Percentiles rank a stretch among this genome's conserved stretches.
Conservation (phyloP, 2,113 vertebrate genomes). For the Oostethus manadensis region DNA sequence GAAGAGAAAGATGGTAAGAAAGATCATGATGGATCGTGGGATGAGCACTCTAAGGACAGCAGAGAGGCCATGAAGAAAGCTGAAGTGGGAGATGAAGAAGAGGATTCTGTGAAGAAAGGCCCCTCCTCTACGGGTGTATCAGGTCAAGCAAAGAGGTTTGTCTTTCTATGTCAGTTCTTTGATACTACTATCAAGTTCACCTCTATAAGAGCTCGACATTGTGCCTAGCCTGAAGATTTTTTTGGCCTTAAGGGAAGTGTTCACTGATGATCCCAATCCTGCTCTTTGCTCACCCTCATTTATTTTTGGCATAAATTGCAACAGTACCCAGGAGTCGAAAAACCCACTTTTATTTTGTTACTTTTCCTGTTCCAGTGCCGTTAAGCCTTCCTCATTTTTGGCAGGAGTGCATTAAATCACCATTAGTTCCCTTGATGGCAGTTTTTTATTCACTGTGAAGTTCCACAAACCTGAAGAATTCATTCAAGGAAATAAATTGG, state of each 20-base stretch:
- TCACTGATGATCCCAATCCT: constrained; percentile 92
- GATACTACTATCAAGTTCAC: constrained; percentile 98
- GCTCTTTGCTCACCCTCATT: constrained; percentile 73
- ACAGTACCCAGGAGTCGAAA: constrained; percentile 74
- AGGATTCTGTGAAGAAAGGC: constrained; percentile 99
- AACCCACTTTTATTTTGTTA: constrained; percentile 75
- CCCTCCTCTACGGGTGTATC: constrained; percentile 95
- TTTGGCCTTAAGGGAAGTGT: constrained; percentile 66
- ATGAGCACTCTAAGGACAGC: constrained; percentile 87
- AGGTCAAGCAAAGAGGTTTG: constrained; percentile 99
- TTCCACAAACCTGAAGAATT: constrained; percentile 93
- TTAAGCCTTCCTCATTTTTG: constrained; percentile 70
- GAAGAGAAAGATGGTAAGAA: constrained; percentile 94
- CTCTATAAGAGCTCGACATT: constrained; percentile 97
- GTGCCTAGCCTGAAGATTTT: constrained; percentile 97
- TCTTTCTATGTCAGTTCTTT: constrained; percentile 99
- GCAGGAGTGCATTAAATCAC: constrained; percentile 80
- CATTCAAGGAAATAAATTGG: constrained; percentile 97
- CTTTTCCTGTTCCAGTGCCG: constrained; percentile 85
- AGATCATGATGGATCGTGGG: constrained; percentile 83
- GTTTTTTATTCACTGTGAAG: constrained; percentile 87
- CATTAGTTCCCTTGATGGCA: constrained; percentile 88
- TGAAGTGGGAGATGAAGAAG: constrained; percentile 98
- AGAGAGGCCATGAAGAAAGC: constrained; percentile 94
- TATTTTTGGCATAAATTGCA: constrained; percentile 82